These are phyloP conservation scores for Decapterus maruadsi DNA, from an alignment of 2,797 vertebrate genomes.

Conservation along the genomic window DNA sequence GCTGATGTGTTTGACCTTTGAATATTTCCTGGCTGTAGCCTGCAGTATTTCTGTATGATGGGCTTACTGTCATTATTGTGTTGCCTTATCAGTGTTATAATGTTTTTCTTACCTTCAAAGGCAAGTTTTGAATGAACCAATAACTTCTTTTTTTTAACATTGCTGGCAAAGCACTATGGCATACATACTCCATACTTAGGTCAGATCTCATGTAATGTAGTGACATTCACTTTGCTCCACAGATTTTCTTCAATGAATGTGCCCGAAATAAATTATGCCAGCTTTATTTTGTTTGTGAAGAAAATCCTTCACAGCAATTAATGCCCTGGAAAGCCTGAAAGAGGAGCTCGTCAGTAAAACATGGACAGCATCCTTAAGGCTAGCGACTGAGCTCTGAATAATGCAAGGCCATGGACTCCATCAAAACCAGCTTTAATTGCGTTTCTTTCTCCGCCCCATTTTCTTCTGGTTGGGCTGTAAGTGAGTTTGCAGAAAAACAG, in stretches of 20 bases:
- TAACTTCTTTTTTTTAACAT: background rate
- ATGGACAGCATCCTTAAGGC: slow-evolving; percentile 55
- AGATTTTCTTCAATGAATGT: slow-evolving; percentile 6
- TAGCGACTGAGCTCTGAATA: slow-evolving; percentile 60
- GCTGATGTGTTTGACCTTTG: too few species aligned
- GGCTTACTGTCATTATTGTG: background rate
- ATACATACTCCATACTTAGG: background rate
- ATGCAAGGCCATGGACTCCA: slow-evolving; percentile 62
- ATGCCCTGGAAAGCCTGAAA: slow-evolving; percentile 29
- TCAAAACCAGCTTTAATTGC: slow-evolving; percentile 71
- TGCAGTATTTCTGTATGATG: too few species aligned
- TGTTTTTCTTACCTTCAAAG: background rate
- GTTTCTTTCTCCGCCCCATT: slow-evolving; percentile 18
- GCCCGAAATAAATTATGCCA: background rate
- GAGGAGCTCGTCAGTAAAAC: slow-evolving; percentile 64
- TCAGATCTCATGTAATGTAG: background rate
- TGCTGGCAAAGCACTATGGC: background rate
- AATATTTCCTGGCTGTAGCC: background rate
- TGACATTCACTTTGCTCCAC: background rate
- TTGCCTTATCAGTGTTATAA: background rate
- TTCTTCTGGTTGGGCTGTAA: slow-evolving; percentile 30
- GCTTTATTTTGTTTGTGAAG: slow-evolving; percentile 20
- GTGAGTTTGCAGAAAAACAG: slow-evolving; percentile 40
- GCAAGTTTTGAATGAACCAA: background rate
- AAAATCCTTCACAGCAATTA: slow-evolving; percentile 51